A percentile compares a stretch with the other conserved stretches of the same genome.
Conservation (phyloP, 2,888 invertebrate genomes). For the Geotrupes spiniger region DNA sequence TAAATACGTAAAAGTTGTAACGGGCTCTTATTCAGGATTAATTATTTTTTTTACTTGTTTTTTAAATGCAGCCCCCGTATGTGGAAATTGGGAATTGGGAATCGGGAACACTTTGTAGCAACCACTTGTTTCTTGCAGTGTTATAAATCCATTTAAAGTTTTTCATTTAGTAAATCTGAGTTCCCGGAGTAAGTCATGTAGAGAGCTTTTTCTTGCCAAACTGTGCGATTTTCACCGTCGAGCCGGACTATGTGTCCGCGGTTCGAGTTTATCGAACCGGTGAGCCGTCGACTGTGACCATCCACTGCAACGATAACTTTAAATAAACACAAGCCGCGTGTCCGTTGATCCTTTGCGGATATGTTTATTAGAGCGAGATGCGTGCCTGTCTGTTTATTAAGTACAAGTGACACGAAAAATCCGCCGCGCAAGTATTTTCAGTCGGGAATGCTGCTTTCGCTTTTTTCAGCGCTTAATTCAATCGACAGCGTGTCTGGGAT, state of each 20-base stretch:
- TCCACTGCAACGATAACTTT: conserved; percentile 17
- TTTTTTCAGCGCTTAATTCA: background rate
- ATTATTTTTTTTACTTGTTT: too few species aligned
- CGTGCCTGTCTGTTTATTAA: conserved; percentile 5
- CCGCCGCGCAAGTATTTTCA: conserved; percentile 4
- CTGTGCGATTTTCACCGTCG: too few species aligned
- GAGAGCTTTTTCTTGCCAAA: too few species aligned
- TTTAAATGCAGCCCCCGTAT: too few species aligned
- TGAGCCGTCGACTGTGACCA: conserved; percentile 34
- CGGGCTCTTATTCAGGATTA: too few species aligned
- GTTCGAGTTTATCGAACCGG: conserved; percentile 26
- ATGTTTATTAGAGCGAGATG: conserved; percentile 16
- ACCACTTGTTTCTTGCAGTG: too few species aligned
- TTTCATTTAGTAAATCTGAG: too few species aligned
- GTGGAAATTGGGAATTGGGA: too few species aligned
- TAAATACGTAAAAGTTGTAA: too few species aligned
- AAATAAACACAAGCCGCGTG: conserved; percentile 14
- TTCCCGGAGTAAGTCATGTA: too few species aligned
- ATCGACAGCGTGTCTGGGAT: conserved; percentile 4
- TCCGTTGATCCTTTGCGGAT: conserved; percentile 18
- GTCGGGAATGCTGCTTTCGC: background rate
- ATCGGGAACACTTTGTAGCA: too few species aligned
- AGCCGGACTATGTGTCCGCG: conserved; percentile 9
- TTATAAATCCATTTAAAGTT: too few species aligned
- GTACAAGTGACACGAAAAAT: conserved; percentile 16